Evolutionary conservation across 2,888 invertebrate species (phyloP), one percentile per base, ranked within the genome.

Genomic region (Pasiphila rectangulata): DNA sequence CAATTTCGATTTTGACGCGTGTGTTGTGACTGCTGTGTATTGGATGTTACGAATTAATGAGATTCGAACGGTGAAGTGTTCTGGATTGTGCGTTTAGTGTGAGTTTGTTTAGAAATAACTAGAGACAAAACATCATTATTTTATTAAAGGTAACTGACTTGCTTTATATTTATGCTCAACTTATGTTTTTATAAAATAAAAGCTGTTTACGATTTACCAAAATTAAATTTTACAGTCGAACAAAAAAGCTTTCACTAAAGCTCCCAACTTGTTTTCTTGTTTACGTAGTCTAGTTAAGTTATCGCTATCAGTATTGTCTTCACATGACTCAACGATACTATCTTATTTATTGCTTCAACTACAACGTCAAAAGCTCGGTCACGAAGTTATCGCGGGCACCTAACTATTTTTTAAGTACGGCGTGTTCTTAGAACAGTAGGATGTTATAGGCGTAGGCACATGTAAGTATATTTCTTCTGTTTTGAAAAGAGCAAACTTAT

Each of bases 1-100:
- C 79, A 71, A 75, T 72, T 72, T 72, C 62, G 68, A 75, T 79
- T 72, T 67, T 59, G 71, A 65, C 67, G 64, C 66, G 65, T 76
- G 81, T 76, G 73, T 76, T 82, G 79, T 74, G 76, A 74, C 64
- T 60, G 57, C 57, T 58, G 59, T 49, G 59, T 61, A 47, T 64
- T 64, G 68, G 50, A 62, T 68, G 71, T 75, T 41, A 42, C 50
- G 71, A 63, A 46, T 63, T 67, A 64, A 64, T 69, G 63, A 59
- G 62, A 61, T 67, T 62, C 56, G 59, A 64, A 67, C 51, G 64
- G 74, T 72, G 75, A 62, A 61, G 52, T 60, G 54, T 61, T 69
- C 67, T 75, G 75, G 75, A 77, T 79, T 76, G 69, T 68, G 57
- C 59, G 72, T 75, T 68, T 49, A 37, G 45, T 45, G 55, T 55